Evolutionary conservation across 2,797 vertebrate genomes (phyloP), one percentile per base, ranked within the genome.

Genomic region (Cynopterus sphinx): DNA sequence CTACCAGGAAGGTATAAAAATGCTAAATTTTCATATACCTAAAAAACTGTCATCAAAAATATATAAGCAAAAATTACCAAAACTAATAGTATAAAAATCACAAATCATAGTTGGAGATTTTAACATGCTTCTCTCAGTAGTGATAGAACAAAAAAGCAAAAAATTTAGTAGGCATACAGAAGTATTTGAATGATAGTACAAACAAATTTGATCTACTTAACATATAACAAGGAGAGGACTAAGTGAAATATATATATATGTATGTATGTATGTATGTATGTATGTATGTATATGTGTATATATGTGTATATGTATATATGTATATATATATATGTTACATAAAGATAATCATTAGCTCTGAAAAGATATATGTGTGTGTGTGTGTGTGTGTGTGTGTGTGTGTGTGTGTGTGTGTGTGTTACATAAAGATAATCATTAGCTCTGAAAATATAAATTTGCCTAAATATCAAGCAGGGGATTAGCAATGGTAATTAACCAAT

Each of bases 1-100:
- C 67, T 21, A 74, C 21, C 65, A 92, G 8, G 9, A 91, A 93
- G 3, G 36, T 21, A 51, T 9, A 71, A 71, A 95, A 84, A 22
- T 46, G 75, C 31, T 85, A 71, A 71, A 91, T 75, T 71, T 68
- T 0, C 67, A 59, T 24, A 11, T 16, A 41, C 41, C 36, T 74
- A 61, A 78, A 96, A 86, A 11, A 86, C 39, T 57, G 33, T 92
- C 41, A 81, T 85, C 22, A 75, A 71, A 89, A 65, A 70, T 75
- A 78, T 31, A 8, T 65, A 41, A 53, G 12, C 8, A 84, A 90
- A 74, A 81, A 39, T 11, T 82, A 55, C 86, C 46, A 77, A 89
- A 92, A 90, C 67, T 81, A 22, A 19, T 65, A 70, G 15, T n/a
- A 55, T 53, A 39, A 21, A 86, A 75, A 73, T 86, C 12, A 36